A percentile compares a stretch with the other conserved stretches of the same genome.
Conservation (phyloP, 2,888 invertebrate species). For the Idaea aversata region DNA sequence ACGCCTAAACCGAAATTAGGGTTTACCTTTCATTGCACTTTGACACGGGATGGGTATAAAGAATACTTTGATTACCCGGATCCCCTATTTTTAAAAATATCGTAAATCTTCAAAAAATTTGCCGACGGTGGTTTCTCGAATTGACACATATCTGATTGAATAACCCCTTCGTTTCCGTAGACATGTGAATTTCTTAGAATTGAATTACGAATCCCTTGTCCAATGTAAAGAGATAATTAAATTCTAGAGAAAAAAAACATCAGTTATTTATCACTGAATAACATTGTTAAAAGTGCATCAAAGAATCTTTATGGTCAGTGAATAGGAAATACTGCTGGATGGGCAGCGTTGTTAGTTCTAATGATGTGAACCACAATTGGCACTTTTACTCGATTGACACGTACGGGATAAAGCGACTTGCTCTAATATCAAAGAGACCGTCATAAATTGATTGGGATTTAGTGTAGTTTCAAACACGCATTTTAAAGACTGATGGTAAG, state of each 20-base stretch:
- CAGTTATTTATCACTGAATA: conserved; percentile 15
- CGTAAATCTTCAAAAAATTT: conserved; percentile 35
- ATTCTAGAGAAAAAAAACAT: background rate
- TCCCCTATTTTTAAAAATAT: conserved; percentile 64
- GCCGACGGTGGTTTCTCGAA: conserved; percentile 71
- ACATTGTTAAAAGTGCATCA: conserved; percentile 44
- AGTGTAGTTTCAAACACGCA: conserved; percentile 7
- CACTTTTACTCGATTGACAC: conserved; percentile 64
- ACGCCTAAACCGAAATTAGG: conserved; percentile 75
- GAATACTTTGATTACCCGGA: conserved; percentile 70
- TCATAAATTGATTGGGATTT: conserved; percentile 4
- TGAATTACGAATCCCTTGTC: conserved; percentile 43
- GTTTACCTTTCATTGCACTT: conserved; percentile 76
- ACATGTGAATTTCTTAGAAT: conserved; percentile 56
- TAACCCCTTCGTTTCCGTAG: conserved; percentile 61
- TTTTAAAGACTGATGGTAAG: conserved; percentile 10
- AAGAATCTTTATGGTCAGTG: conserved; percentile 56
- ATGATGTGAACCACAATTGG: conserved; percentile 63
- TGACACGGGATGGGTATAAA: conserved; percentile 68
- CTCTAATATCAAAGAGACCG: conserved; percentile 11
- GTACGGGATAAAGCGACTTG: conserved; percentile 50
- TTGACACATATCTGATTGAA: conserved; percentile 53
- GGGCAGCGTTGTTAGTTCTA: conserved; percentile 59
- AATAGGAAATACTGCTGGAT: conserved; percentile 47
- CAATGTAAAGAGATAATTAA: conserved; percentile 15